A percentile compares a stretch with the other conserved stretches of the same genome.
phyloP scores from a whole-genome alignment of 2,888 invertebrate species.

The Drosophila leonis region DNA sequence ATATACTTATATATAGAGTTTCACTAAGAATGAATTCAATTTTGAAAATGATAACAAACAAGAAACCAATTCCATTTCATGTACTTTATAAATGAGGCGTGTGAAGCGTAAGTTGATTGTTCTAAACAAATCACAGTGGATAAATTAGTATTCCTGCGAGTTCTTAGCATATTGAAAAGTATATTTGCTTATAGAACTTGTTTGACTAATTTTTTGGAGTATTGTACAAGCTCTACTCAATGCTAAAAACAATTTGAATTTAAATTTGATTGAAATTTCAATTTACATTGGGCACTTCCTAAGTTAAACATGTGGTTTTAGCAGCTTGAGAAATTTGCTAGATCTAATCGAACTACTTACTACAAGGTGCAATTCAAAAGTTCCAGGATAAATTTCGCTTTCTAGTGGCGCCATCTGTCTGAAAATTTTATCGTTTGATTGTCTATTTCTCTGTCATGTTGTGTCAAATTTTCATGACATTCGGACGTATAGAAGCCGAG shows the following conservation, averaged over 20 bases:
- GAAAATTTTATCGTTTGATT: too few species aligned
- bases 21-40: not conserved
- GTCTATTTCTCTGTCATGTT: too few species aligned
- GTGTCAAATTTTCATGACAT: too few species aligned
- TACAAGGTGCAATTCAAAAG: too few species aligned
- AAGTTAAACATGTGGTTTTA: too few species aligned
- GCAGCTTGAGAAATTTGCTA: too few species aligned
- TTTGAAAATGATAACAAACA: slow-evolving; percentile 7
- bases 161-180: not conserved
- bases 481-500: too few species aligned
- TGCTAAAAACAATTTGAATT: not conserved
- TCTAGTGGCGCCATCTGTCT: too few species aligned
- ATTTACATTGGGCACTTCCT: not conserved
- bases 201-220: not conserved
- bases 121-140: not conserved
- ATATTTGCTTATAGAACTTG: not conserved
- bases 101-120: not conserved
- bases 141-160: not conserved
- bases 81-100: not conserved
- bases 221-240: not conserved
- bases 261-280: not conserved
- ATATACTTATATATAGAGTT: slow-evolving; percentile 1
- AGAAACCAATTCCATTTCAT: slow-evolving; percentile 5
- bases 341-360: too few species aligned
- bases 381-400: too few species aligned